phyloP scores from a whole-genome alignment of 2,113 vertebrate genomes.

The Condylura cristata region DNA sequence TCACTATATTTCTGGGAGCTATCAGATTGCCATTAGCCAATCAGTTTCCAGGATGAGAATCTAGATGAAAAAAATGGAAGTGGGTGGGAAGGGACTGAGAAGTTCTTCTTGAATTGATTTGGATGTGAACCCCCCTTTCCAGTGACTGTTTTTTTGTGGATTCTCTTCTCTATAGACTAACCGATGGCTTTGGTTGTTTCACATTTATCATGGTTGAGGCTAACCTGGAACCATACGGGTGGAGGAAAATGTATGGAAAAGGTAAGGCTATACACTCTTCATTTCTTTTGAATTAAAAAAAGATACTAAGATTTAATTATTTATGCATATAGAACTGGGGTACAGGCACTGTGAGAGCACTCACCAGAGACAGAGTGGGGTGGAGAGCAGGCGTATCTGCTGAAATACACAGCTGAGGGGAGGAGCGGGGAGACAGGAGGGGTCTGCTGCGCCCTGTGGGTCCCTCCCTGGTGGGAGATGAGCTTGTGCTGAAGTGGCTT shows the following conservation, averaged over 20 bases:
- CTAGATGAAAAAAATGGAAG: neutral
- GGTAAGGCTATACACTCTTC: no score
- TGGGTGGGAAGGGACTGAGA: neutral
- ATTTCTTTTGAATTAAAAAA: no score
- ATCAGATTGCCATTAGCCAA: neutral
- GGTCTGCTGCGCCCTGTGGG: no score
- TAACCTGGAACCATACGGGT: neutral
- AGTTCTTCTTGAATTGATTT: neutral
- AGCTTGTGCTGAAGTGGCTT: no score
- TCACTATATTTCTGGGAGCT: neutral
- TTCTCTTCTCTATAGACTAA: neutral
- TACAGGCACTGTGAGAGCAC: no score
- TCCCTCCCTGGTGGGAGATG: no score
- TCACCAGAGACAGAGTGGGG: no score
- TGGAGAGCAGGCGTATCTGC: no score
- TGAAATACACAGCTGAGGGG: no score
- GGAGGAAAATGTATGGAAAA: neutral
- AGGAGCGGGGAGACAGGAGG: no score
- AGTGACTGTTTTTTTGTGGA: neutral
- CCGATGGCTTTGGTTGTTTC: neutral
- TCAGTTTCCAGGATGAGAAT: neutral
- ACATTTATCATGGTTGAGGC: neutral
- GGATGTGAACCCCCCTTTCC: neutral
- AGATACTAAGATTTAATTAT: no score
- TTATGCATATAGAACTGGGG: no score